phyloP scores from a whole-genome alignment of 2,888 invertebrate species.

The Meandrusa payeni region DNA sequence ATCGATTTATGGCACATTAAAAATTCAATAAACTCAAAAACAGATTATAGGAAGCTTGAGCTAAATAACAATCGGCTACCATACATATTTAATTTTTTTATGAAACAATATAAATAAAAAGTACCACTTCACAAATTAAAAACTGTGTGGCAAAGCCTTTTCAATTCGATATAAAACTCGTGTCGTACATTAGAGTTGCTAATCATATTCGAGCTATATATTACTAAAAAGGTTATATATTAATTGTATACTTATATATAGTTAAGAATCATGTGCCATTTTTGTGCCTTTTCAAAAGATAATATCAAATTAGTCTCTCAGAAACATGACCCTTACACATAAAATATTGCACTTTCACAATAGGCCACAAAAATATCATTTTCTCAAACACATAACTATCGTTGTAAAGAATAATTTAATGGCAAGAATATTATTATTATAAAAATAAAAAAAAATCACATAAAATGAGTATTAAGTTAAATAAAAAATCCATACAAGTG shows the following conservation, averaged over 20 bases:
- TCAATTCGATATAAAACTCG: slow-evolving; percentile 17
- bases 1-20: too few relatives aligned
- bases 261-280: slow-evolving; percentile 11
- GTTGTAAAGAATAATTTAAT: slow-evolving; percentile 9
- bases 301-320: slow-evolving; percentile 1
- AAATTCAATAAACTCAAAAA: too few relatives aligned
- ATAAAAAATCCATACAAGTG: background rate
- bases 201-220: slow-evolving; percentile 19
- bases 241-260: slow-evolving; percentile 21
- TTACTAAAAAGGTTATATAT: slow-evolving; percentile 19
- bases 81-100: too few relatives aligned
- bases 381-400: background rate
- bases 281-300: slow-evolving; percentile 12
- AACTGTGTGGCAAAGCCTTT: slow-evolving; percentile 7
- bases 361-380: slow-evolving; percentile 17
- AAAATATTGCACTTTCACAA: slow-evolving; percentile 22
- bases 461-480: slow-evolving; percentile 18
- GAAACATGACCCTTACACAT: background rate
- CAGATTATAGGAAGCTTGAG: too few relatives aligned
- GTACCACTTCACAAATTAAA: background rate
- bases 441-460: slow-evolving; percentile 18
- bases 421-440: slow-evolving; percentile 18
- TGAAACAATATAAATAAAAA: slow-evolving; percentile 25
- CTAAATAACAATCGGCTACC: too few relatives aligned
- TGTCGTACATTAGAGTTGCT: slow-evolving; percentile 1